phyloP scores from a whole-genome alignment of 2,888 invertebrate genomes.

The Loripinus fragilis region DNA sequence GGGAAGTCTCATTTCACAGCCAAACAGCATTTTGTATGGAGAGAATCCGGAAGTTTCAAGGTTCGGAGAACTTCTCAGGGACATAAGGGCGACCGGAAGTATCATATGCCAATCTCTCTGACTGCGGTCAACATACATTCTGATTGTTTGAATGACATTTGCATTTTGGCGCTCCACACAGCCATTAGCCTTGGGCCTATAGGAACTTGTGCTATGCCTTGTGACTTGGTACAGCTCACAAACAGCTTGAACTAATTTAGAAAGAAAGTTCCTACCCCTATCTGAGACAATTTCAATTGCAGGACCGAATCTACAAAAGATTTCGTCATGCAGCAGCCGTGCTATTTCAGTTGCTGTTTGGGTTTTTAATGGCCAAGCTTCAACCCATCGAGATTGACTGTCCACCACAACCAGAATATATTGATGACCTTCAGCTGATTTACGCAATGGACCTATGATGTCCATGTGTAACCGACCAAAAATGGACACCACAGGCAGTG shows the following conservation, averaged over 20 bases:
- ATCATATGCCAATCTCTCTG: conserved; percentile 34
- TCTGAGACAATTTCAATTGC: conserved; percentile 29
- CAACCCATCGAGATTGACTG: conserved; percentile 25
- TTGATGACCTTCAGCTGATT: conserved; percentile 33
- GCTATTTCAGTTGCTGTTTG: conserved; percentile 36
- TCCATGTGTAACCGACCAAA: conserved; percentile 38
- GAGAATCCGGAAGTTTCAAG: conserved; percentile 17
- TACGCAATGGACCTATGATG: conserved; percentile 36
- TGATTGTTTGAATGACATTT: conserved; percentile 20
- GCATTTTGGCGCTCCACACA: conserved; percentile 31
- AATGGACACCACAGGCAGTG: conserved; percentile 24
- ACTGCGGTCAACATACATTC: conserved; percentile 27
- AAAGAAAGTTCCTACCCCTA: conserved; percentile 34
- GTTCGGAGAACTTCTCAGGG: conserved; percentile 9
- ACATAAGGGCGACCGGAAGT: conserved; percentile 5
- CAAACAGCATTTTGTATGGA: conserved; percentile 31
- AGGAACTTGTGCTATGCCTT: conserved; percentile 25
- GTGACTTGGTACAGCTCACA: conserved; percentile 41
- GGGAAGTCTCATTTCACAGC: conserved; percentile 36
- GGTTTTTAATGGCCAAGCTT: conserved; percentile 11
- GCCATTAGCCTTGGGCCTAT: conserved; percentile 33
- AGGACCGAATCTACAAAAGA: conserved; percentile 30
- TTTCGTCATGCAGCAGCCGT: conserved; percentile 17
- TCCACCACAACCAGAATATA: conserved; percentile 39
- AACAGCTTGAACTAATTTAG: conserved; percentile 34